A percentile compares a stretch with the other conserved stretches of the same genome.
Evolutionary conservation across 2,797 vertebrate species (phyloP).

Genomic region (Loris lydekkerianus): DNA sequence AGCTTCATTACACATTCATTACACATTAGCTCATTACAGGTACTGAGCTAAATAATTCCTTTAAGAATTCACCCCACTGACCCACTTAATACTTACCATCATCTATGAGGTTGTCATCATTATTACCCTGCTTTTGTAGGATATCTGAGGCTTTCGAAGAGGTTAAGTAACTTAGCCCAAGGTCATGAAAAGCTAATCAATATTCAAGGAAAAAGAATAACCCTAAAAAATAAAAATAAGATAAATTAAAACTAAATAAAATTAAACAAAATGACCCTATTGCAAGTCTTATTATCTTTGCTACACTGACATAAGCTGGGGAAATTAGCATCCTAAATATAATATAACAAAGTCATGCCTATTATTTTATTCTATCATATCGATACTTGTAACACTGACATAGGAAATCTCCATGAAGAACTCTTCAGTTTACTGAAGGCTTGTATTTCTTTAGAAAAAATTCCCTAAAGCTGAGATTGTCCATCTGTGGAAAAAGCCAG

Average conservation of each 20-base stretch:
- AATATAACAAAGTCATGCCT: neutral
- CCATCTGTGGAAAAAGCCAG: conserved; percentile 30
- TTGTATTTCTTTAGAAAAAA: conserved; percentile 54
- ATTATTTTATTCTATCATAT: conserved; percentile 19
- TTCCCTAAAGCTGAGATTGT: neutral
- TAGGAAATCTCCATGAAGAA: conserved; percentile 13
- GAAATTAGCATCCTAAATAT: neutral
- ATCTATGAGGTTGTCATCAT: neutral
- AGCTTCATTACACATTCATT: too few relatives aligned
- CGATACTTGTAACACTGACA: neutral
- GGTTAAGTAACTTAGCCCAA: neutral
- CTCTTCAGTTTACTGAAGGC: neutral
- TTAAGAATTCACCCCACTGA: neutral
- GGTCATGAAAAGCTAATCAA: conserved; percentile 26
- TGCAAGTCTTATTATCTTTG: neutral
- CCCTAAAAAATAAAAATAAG: neutral
- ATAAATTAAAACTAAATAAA: too few relatives aligned
- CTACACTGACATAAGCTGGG: neutral
- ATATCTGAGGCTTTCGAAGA: neutral
- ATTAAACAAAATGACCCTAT: neutral
- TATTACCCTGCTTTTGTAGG: neutral
- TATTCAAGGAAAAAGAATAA: conserved; percentile 7
- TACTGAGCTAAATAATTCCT: neutral
- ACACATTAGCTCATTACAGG: too few relatives aligned
- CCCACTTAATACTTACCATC: neutral